A percentile compares a stretch with the other conserved stretches of the same genome.
These are phyloP conservation scores for Armadillidium nasatum DNA, from an alignment of 1,140 invertebrate genomes.

Conservation along the genomic window DNA sequence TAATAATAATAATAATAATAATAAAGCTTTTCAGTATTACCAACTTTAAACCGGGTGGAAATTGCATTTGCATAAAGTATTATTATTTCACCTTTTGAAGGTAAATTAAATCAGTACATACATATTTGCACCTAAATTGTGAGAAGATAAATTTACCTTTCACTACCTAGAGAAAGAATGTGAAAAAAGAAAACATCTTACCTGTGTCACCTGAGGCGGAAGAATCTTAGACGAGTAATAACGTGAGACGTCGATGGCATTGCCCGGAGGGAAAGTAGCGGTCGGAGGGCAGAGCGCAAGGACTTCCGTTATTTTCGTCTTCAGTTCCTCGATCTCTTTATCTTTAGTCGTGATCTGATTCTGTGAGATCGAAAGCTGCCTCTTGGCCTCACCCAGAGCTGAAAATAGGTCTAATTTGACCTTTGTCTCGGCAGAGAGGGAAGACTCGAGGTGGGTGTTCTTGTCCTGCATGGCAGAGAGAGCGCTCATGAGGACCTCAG, in stretches of 20 bases:
- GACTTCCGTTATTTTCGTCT: constrained; percentile 83
- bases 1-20: too few relatives aligned
- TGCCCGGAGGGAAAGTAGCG: constrained; percentile 25
- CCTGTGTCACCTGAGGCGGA: constrained; percentile 36
- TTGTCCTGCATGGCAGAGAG: constrained; percentile 77
- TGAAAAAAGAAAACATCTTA: constrained; percentile 6
- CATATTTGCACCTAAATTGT: too few relatives aligned
- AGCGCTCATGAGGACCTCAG: constrained; percentile 74
- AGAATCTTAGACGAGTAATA: constrained; percentile 33
- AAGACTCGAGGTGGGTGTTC: constrained; percentile 81
- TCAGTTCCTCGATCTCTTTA: constrained; percentile 83
- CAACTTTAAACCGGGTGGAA: too few relatives aligned
- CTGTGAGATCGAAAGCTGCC: constrained; percentile 85
- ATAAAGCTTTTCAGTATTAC: too few relatives aligned
- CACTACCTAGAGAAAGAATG: too few relatives aligned
- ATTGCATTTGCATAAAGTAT: too few relatives aligned
- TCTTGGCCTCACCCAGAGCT: constrained; percentile 87
- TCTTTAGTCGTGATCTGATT: constrained; percentile 75
- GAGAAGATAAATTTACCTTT: too few relatives aligned
- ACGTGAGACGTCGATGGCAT: constrained; percentile 29
- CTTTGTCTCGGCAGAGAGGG: constrained; percentile 87
- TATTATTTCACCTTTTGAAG: too few relatives aligned
- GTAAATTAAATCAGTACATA: too few relatives aligned
- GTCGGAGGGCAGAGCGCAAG: constrained; percentile 78
- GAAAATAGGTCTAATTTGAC: constrained; percentile 90